Evolutionary conservation across 1,140 invertebrate species (phyloP).

Genomic region (Parapsyche elsis): DNA sequence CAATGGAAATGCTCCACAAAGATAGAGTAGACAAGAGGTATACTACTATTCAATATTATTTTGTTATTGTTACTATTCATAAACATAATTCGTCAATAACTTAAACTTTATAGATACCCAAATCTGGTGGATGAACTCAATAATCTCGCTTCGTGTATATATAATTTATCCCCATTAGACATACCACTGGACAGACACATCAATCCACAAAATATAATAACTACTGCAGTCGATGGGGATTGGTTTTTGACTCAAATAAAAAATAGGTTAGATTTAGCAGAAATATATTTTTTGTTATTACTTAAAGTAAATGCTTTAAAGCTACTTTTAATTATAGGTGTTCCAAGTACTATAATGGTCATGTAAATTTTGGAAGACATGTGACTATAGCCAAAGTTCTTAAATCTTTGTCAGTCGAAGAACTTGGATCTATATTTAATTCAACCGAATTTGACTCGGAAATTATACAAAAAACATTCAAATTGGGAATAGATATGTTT

Average conservation of each 20-base stretch:
- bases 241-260: slow-evolving; percentile 64
- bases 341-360: slow-evolving; percentile 47
- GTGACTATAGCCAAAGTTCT: slow-evolving; percentile 44
- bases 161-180: slow-evolving; percentile 64
- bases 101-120: slow-evolving; percentile 58
- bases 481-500: slow-evolving; percentile 43
- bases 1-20: slow-evolving; percentile 63
- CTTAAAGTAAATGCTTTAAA: too few species aligned
- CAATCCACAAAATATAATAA: slow-evolving; percentile 62
- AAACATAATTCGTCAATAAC: not conserved
- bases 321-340: slow-evolving; percentile 50
- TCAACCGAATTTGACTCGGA: slow-evolving; percentile 49
- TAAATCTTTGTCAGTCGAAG: slow-evolving; percentile 38
- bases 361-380: slow-evolving; percentile 43
- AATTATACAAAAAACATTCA: slow-evolving; percentile 48
- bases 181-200: slow-evolving; percentile 61
- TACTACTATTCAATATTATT: not conserved
- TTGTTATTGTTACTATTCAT: not conserved
- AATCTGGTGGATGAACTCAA: slow-evolving; percentile 61
- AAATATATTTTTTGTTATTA: slow-evolving; percentile 25
- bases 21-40: slow-evolving; percentile 63
- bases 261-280: slow-evolving; percentile 58
- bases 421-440: slow-evolving; percentile 46
- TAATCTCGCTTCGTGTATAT: slow-evolving; percentile 60
- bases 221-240: slow-evolving; percentile 60